Evolutionary conservation across 2,888 invertebrate genomes (phyloP), one percentile per base, ranked within the genome.

Genomic region (Neoascia interrupta): DNA sequence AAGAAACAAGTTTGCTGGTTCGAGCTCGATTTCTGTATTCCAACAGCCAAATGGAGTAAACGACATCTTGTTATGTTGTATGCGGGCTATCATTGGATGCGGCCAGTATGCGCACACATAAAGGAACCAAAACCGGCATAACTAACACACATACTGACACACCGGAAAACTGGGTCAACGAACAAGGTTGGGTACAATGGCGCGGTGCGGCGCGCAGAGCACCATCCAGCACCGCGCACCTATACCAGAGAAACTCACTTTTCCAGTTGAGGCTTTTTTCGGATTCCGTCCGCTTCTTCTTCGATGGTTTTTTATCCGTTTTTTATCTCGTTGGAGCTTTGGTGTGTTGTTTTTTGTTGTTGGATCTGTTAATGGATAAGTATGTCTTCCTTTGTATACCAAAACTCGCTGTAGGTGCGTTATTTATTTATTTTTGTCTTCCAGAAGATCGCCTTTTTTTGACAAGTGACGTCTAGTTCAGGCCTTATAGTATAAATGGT

Each of bases 191-290:
- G 43, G 31, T 73, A 63, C 54, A 61, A 66, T 60, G 60, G 79
- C 49, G 64, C 69, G 69, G 70, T 10, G 43, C 21, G 2, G 19
- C 18, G 26, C 5, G 47, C 37, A 63, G n/a, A n/a, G n/a, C n/a
- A n/a, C n/a, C n/a, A n/a, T n/a, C n/a, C n/a, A n/a, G n/a, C n/a
- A n/a, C n/a, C n/a, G 28, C 51, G 64, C 79, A 79, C 79, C 73
- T 49, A 73, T 79, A 73, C 73, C 72, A 79, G 79, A 79, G 79
- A 79, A 79, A 79, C 79, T 72, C 61, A 73, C 79, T 79, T 79
- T 79, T 79, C 79, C 79, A 73, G 73, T 73, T 73, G 66, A 68
- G 66, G 54, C 36, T 66, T 61, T 61, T 60, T 39, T 41, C 31
- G 8, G 31, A 21, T 47, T 39, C 18, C 45, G 53, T 19, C 43